These are phyloP conservation scores for Camarhynchus parvulus DNA, from an alignment of 2,113 vertebrate species.

Conservation along the genomic window DNA sequence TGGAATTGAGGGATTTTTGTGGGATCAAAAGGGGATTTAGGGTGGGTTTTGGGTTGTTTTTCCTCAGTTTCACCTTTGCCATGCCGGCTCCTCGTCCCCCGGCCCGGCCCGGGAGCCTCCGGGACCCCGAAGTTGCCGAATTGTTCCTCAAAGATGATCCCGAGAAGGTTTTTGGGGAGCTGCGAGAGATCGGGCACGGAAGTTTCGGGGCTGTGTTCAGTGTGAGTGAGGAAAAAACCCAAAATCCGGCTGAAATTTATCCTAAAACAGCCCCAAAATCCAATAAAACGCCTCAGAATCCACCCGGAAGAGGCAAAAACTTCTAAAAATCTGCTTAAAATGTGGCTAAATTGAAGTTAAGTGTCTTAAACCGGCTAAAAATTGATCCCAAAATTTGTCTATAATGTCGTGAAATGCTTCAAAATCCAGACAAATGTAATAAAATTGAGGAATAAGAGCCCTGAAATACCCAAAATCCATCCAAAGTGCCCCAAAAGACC, in stretches of 20 bases:
- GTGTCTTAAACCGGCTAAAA: too few species aligned
- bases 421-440: neutral
- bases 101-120: neutral
- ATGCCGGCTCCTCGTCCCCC: neutral
- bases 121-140: neutral
- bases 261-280: neutral
- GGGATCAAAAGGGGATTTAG: accelerated
- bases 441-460: too few species aligned
- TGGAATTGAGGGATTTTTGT: too few species aligned
- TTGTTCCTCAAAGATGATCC: neutral
- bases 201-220: neutral
- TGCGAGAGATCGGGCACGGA: neutral
- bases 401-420: neutral
- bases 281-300: neutral
- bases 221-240: neutral
- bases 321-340: accelerated
- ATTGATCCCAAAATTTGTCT: too few species aligned
- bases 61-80: accelerated
- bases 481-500: too few species aligned
- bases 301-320: neutral
- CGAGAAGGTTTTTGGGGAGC: neutral
- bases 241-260: neutral
- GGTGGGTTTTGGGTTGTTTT: accelerated
- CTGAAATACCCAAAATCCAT: too few species aligned
- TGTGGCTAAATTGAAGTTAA: accelerated